A percentile compares a stretch with the other conserved stretches of the same genome.
phyloP scores from a whole-genome alignment of 2,888 invertebrate species.

The Ditula angustiorana region DNA sequence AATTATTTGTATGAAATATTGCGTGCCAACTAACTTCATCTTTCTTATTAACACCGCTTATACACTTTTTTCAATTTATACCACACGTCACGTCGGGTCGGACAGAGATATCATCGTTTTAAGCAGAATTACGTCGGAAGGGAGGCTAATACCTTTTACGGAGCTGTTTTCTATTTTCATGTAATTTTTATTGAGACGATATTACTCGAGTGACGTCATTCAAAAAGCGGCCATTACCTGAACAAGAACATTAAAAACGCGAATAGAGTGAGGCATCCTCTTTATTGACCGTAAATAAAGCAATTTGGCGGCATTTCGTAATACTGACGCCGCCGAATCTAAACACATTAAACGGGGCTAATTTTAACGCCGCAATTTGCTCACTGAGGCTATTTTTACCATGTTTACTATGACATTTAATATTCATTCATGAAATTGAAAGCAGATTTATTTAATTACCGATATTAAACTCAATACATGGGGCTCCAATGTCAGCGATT shows the following conservation, averaged over 20 bases:
- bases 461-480: too few species aligned
- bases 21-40: too few species aligned
- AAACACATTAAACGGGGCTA: slow-evolving; percentile 29
- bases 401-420: neutral
- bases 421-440: neutral
- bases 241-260: slow-evolving; percentile 37
- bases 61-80: too few species aligned
- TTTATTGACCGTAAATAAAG: slow-evolving; percentile 43
- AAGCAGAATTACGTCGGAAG: neutral
- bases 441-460: neutral
- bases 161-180: neutral
- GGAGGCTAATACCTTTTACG: neutral
- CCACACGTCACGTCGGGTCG: neutral
- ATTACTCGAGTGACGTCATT: slow-evolving; percentile 24
- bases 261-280: slow-evolving; percentile 30
- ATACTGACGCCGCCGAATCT: slow-evolving; percentile 30
- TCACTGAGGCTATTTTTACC: neutral
- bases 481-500: too few species aligned
- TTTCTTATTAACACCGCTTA: too few species aligned
- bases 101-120: neutral
- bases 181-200: neutral
- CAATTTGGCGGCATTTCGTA: slow-evolving; percentile 38
- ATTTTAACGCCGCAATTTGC: slow-evolving; percentile 18
- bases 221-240: slow-evolving; percentile 22
- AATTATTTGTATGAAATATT: too few species aligned